Conservation (phyloP, 2,113 vertebrate genomes). For the Antennarius striatus region DNA sequence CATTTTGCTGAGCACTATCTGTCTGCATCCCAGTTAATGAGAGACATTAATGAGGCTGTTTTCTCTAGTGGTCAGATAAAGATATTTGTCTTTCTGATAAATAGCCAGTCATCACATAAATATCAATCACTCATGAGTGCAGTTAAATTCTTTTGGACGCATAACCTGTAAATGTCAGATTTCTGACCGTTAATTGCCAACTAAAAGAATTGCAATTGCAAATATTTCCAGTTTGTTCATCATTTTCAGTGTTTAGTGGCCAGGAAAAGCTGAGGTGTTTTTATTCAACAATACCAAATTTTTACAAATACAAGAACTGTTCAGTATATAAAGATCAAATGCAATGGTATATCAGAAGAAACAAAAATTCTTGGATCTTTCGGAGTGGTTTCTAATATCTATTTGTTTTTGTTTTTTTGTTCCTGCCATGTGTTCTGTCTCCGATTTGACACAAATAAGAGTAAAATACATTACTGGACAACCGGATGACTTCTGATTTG, state of each 20-base stretch:
- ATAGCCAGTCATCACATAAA: too few relatives aligned
- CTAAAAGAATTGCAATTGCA: neutral
- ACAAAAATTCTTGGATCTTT: neutral
- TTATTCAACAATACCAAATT: neutral
- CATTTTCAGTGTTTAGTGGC: neutral
- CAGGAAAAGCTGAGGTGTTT: neutral
- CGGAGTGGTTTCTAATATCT: constrained; percentile 7
- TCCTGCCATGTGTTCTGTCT: constrained; percentile 29
- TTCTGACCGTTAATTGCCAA: too few relatives aligned
- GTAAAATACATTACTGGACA: constrained; percentile 66
- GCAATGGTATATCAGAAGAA: too few relatives aligned
- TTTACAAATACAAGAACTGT: neutral
- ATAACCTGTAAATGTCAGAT: too few relatives aligned
- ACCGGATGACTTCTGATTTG: constrained; percentile 71
- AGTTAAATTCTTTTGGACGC: too few relatives aligned
- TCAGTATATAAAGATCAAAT: too few relatives aligned
- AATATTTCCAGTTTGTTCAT: neutral
- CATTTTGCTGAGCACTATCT: constrained; percentile 45
- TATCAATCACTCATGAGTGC: too few relatives aligned
- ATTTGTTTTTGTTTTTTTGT: constrained; percentile 6
- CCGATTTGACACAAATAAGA: constrained; percentile 45
- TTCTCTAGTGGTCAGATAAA: constrained; percentile 11
- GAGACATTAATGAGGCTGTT: constrained; percentile 36
- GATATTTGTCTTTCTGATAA: constrained; percentile 16
- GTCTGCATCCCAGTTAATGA: constrained; percentile 36